Evolutionary conservation across 1,140 invertebrate genomes (phyloP).

Genomic region (Vanessa atalanta): DNA sequence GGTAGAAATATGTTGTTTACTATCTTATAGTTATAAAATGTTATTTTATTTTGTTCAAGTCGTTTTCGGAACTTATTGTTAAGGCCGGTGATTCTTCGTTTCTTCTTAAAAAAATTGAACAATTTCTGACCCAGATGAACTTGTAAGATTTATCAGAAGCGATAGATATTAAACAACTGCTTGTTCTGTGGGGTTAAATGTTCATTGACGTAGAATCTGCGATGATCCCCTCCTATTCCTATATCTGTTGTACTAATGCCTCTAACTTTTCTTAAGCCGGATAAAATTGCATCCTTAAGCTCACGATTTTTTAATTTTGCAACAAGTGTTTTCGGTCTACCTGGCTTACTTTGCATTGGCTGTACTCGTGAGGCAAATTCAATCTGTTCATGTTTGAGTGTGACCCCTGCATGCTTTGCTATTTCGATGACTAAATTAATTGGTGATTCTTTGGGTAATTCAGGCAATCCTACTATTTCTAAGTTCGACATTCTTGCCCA

Average conservation of each 20-base stretch:
- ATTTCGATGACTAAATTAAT: conserved; percentile 20
- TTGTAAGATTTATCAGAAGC: conserved; percentile 32
- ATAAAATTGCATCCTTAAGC: conserved; percentile 28
- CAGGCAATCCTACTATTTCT: conserved; percentile 33
- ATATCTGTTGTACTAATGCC: conserved; percentile 26
- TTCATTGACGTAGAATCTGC: conserved; percentile 35
- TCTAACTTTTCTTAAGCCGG: conserved; percentile 14
- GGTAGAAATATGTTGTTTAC: too few species aligned
- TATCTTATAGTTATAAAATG: neutral
- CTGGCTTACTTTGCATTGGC: conserved; percentile 17
- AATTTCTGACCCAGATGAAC: conserved; percentile 37
- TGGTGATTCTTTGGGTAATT: conserved; percentile 20
- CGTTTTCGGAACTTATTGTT: conserved; percentile 25
- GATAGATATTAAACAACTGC: conserved; percentile 21
- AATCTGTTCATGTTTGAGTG: conserved; percentile 14
- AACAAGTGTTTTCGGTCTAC: conserved; percentile 31
- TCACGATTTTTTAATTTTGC: conserved; percentile 22
- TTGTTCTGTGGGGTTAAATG: conserved; percentile 38
- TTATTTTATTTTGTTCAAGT: conserved; percentile 29
- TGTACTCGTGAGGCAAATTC: conserved; percentile 32
- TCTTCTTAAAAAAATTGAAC: conserved; percentile 39
- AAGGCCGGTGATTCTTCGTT: conserved; percentile 31
- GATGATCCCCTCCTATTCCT: neutral
- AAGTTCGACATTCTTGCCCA: conserved; percentile 26
- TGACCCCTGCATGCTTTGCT: conserved; percentile 27